phyloP scores from a whole-genome alignment of 2,888 invertebrate genomes.

The Andrena flavipes region DNA sequence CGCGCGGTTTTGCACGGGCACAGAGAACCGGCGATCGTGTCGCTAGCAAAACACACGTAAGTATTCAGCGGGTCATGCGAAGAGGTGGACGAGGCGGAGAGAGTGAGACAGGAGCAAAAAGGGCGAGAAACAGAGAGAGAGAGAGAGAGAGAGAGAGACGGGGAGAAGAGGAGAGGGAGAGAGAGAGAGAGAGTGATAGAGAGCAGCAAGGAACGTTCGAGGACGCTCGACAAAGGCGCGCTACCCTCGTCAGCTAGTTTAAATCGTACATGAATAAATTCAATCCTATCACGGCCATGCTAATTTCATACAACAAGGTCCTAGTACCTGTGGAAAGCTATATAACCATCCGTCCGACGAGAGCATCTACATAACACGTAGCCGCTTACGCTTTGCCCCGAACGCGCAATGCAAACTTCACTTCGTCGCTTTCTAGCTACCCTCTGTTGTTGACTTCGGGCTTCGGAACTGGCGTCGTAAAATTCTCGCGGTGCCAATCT shows the following conservation, averaged over 20 bases:
- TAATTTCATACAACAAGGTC: slow-evolving; percentile 77
- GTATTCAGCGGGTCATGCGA: slow-evolving; percentile 6
- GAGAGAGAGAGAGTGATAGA: slow-evolving; percentile 22
- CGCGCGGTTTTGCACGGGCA: slow-evolving; percentile 44
- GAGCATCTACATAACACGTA: slow-evolving; percentile 75
- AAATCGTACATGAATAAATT: slow-evolving; percentile 81
- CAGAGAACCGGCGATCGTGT: slow-evolving; percentile 47
- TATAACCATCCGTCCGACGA: slow-evolving; percentile 59
- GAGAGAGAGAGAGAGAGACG: slow-evolving; percentile 27
- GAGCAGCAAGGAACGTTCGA: slow-evolving; percentile 41
- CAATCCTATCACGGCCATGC: slow-evolving; percentile 78
- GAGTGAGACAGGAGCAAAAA: not conserved
- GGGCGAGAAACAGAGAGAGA: not conserved
- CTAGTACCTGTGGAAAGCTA: slow-evolving; percentile 67
- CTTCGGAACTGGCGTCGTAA: slow-evolving; percentile 57
- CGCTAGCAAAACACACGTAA: slow-evolving; percentile 44
- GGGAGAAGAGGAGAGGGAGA: not conserved
- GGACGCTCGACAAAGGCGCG: slow-evolving; percentile 67
- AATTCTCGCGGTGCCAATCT: slow-evolving; percentile 44
- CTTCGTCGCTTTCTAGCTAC: slow-evolving; percentile 33
- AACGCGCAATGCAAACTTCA: slow-evolving; percentile 47
- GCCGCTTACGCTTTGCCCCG: slow-evolving; percentile 62
- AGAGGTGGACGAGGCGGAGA: slow-evolving; percentile 27
- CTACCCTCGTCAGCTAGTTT: slow-evolving; percentile 74
- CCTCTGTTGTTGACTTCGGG: slow-evolving; percentile 28